These are phyloP conservation scores for Meandrusa payeni DNA, from an alignment of 2,888 invertebrate species.

Conservation along the genomic window DNA sequence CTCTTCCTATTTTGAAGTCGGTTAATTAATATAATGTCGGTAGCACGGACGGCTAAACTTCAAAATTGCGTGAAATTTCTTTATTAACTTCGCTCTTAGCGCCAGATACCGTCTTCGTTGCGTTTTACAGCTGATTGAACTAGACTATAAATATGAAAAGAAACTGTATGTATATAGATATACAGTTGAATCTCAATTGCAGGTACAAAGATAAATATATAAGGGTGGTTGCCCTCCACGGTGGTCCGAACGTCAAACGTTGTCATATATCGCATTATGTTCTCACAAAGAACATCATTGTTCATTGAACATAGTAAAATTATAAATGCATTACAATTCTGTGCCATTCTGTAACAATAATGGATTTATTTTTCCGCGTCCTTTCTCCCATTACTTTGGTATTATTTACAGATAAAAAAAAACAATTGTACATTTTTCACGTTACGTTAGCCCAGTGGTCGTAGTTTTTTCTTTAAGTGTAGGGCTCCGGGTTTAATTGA, in stretches of 20 bases:
- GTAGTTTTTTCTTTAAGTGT: too few relatives aligned
- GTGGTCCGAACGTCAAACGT: conserved; percentile 62
- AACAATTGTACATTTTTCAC: too few relatives aligned
- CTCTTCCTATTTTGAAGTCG: too few relatives aligned
- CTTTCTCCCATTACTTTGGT: conserved; percentile 8
- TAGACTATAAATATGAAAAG: neutral
- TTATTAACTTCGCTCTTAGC: conserved; percentile 43
- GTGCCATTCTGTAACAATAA: conserved; percentile 51
- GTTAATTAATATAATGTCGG: conserved; percentile 25
- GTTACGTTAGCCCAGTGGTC: too few relatives aligned
- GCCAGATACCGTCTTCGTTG: conserved; percentile 40
- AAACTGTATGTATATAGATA: neutral
- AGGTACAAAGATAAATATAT: neutral
- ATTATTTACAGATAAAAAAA: neutral
- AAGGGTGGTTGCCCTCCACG: conserved; percentile 35
- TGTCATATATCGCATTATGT: conserved; percentile 61
- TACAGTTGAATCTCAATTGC: conserved; percentile 8
- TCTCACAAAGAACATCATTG: conserved; percentile 45
- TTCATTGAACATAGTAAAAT: conserved; percentile 53
- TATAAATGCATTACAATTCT: conserved; percentile 63
- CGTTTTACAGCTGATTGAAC: conserved; percentile 17
- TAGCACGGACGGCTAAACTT: conserved; percentile 38
- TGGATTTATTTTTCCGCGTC: conserved; percentile 42
- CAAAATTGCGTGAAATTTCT: conserved; percentile 50
- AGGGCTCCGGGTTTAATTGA: too few relatives aligned